Conservation (phyloP, 1,140 invertebrate genomes). For the Procambarus virginalis region DNA sequence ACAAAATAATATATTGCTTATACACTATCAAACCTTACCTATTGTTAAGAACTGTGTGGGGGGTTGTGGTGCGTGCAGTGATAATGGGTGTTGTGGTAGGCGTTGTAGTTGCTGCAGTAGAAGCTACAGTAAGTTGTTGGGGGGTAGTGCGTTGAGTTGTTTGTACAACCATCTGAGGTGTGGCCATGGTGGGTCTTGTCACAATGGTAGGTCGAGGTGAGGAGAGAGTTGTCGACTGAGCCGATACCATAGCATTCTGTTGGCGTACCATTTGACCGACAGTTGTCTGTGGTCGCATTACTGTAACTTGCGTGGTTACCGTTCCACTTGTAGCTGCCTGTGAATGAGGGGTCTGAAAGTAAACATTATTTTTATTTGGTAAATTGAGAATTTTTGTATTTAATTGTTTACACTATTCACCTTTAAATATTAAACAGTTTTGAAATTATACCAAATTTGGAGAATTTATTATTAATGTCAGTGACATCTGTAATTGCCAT, state of each 20-base stretch:
- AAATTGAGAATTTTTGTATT: too few relatives aligned
- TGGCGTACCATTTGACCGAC: slow-evolving; percentile 33
- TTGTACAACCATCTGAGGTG: slow-evolving; percentile 62
- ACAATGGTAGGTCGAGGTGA: slow-evolving; percentile 36
- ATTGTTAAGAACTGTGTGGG: slow-evolving; percentile 53
- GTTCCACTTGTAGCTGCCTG: slow-evolving; percentile 34
- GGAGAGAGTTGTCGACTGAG: slow-evolving; percentile 32
- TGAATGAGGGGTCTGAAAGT: slow-evolving; percentile 43
- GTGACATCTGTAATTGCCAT: background rate
- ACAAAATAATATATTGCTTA: too few relatives aligned
- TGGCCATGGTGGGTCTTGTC: slow-evolving; percentile 38
- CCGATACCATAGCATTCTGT: slow-evolving; percentile 40
- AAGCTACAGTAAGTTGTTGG: slow-evolving; percentile 32
- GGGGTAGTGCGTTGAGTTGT: slow-evolving; percentile 15
- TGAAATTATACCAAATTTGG: too few relatives aligned
- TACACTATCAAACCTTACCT: slow-evolving; percentile 4
- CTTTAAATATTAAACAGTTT: too few relatives aligned
- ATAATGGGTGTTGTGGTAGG: slow-evolving; percentile 56
- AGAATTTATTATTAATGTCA: too few relatives aligned
- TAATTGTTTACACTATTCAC: too few relatives aligned
- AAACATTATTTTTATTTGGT: background rate
- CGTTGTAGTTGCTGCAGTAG: slow-evolving; percentile 39
- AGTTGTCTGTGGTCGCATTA: slow-evolving; percentile 45
- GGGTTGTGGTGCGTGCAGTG: slow-evolving; percentile 61
- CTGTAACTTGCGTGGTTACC: slow-evolving; percentile 55